phyloP scores from a whole-genome alignment of 2,888 invertebrate species.

The Hyppa rectilinea region DNA sequence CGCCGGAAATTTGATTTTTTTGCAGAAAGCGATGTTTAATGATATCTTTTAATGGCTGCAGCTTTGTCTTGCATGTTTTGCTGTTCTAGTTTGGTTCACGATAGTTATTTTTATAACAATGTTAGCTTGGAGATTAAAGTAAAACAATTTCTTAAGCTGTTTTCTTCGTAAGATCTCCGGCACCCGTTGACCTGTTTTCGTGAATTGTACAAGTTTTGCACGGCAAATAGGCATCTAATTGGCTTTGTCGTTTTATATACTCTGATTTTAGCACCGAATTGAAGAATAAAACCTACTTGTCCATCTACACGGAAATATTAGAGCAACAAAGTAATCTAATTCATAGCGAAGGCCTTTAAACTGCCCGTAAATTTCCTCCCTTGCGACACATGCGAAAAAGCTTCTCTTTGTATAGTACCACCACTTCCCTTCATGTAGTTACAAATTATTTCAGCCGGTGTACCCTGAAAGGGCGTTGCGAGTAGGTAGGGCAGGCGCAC shows the following conservation, averaged over 20 bases:
- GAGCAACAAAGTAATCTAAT: background rate
- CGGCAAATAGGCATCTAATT: constrained; percentile 40
- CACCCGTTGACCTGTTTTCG: constrained; percentile 44
- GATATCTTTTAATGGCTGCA: constrained; percentile 45
- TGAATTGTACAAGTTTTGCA: constrained; percentile 21
- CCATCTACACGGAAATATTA: background rate
- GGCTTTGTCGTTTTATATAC: constrained; percentile 9
- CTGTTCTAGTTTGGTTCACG: constrained; percentile 26
- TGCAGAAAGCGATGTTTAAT: constrained; percentile 61
- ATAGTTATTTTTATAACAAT: constrained; percentile 31
- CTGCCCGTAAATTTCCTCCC: background rate
- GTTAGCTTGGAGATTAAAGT: constrained; percentile 24
- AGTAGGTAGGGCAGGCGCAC: constrained; percentile 53
- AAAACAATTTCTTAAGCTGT: constrained; percentile 16
- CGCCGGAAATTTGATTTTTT: constrained; percentile 69
- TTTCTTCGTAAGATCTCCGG: constrained; percentile 22
- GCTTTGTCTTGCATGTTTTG: constrained; percentile 14
- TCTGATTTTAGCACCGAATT: background rate
- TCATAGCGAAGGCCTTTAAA: background rate
- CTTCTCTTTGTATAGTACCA: constrained; percentile 22
- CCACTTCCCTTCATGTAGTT: constrained; percentile 50
- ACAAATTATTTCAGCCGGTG: constrained; percentile 59
- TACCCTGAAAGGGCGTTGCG: constrained; percentile 66
- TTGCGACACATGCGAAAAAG: constrained; percentile 4
- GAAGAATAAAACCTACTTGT: background rate